Evolutionary conservation across 2,888 invertebrate species (phyloP).

Genomic region (Nasonia oneida): DNA sequence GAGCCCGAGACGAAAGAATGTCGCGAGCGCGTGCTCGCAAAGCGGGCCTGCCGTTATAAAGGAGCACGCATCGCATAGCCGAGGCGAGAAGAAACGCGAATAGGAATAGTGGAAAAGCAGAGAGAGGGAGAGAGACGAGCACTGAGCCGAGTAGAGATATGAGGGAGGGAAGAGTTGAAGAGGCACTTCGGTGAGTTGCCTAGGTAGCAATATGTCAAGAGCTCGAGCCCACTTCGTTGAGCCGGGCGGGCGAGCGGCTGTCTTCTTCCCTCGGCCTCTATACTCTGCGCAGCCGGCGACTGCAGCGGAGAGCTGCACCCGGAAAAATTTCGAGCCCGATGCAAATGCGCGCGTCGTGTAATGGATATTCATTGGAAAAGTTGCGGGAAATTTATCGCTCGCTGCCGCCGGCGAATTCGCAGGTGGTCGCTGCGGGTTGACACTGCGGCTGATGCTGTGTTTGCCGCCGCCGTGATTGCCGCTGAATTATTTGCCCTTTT

Average conservation of each 20-base stretch:
- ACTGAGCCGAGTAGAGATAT: constrained; percentile 34
- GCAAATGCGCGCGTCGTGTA: background rate
- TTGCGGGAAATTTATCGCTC: background rate
- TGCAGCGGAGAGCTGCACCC: background rate
- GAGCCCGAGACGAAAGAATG: background rate
- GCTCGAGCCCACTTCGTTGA: constrained; percentile 64
- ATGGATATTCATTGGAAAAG: constrained; percentile 7
- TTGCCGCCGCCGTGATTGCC: background rate
- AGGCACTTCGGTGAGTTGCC: constrained; percentile 72
- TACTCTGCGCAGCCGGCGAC: background rate
- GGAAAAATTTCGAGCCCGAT: background rate
- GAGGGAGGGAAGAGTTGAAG: constrained; percentile 61
- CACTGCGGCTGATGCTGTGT: too few relatives aligned
- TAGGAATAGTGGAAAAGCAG: constrained; percentile 45
- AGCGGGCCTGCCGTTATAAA: too few relatives aligned
- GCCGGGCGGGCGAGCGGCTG: constrained; percentile 65
- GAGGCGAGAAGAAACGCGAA: background rate
- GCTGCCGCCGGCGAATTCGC: background rate
- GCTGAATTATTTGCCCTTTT: background rate
- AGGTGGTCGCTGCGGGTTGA: too few relatives aligned
- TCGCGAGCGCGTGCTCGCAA: background rate
- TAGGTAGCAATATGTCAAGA: constrained; percentile 78
- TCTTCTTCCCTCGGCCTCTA: background rate
- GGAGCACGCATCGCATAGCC: too few relatives aligned
- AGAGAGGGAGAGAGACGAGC: constrained; percentile 12